Percentiles rank a stretch among this genome's conserved stretches.
phyloP scores from a whole-genome alignment of 2,888 invertebrate species.

The Drosophila villosipedis region DNA sequence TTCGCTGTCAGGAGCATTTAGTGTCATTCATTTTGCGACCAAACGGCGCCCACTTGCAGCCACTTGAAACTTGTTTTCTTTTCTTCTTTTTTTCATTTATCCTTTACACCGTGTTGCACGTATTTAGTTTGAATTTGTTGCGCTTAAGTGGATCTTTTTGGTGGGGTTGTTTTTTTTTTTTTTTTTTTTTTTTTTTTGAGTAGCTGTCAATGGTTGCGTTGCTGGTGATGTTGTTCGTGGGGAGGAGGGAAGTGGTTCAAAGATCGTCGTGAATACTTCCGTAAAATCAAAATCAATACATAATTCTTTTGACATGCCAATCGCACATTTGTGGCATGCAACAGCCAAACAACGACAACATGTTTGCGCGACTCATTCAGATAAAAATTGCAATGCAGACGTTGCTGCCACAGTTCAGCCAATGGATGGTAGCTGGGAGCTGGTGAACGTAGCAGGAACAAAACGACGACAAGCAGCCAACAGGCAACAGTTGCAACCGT shows the following conservation, averaged over 20 bases:
- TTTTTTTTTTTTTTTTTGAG: not conserved
- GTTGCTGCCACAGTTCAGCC: constrained; percentile 13
- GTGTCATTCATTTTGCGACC: constrained; percentile 72
- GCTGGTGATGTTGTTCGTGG: constrained; percentile 4
- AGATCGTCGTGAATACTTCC: constrained; percentile 48
- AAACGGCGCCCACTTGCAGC: constrained; percentile 66
- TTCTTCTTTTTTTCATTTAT: constrained; percentile 10
- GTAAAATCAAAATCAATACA: constrained; percentile 81
- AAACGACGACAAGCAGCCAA: constrained; percentile 77
- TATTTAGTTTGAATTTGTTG: constrained; percentile 31
- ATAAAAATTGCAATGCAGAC: constrained; percentile 68
- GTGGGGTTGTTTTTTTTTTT: constrained; percentile 8
- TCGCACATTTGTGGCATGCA: constrained; percentile 82
- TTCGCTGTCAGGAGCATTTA: constrained; percentile 77
- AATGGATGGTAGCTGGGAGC: constrained; percentile 46
- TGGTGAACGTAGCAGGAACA: constrained; percentile 65
- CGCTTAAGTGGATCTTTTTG: constrained; percentile 22
- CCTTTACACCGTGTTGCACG: constrained; percentile 13
- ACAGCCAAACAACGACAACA: constrained; percentile 61
- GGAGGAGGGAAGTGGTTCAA: constrained; percentile 16
- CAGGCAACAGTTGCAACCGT: constrained; percentile 78
- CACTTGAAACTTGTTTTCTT: constrained; percentile 59
- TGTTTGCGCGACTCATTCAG: constrained; percentile 77
- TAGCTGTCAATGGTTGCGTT: constrained; percentile 2
- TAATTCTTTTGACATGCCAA: constrained; percentile 82